Conservation (phyloP, 2,797 vertebrate genomes). For the Furcifer pardalis region DNA sequence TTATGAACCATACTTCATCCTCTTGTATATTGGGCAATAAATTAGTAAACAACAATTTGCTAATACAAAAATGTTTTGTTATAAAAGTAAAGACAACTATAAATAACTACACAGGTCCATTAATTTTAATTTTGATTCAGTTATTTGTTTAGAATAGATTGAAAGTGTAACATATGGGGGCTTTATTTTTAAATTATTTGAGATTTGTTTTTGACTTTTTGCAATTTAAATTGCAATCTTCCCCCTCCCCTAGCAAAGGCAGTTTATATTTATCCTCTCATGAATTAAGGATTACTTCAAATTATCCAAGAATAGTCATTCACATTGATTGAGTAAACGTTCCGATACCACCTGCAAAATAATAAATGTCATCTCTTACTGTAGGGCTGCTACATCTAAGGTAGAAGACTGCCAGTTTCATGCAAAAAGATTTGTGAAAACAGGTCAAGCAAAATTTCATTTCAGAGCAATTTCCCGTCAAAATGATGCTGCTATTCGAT, state of each 20-base stretch:
- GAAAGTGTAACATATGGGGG: background rate
- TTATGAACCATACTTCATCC: background rate
- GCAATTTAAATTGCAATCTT: constrained; percentile 30
- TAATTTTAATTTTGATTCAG: constrained; percentile 3
- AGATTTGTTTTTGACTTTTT: constrained; percentile 12
- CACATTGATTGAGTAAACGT: constrained; percentile 40
- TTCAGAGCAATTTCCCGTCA: constrained; percentile 1
- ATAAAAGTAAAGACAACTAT: background rate
- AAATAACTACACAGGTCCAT: background rate
- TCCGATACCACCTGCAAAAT: constrained; percentile 35
- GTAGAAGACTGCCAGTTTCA: constrained; percentile 12
- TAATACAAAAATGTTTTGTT: background rate
- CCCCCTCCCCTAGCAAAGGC: background rate
- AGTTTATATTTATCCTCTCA: constrained; percentile 47
- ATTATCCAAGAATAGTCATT: constrained; percentile 41
- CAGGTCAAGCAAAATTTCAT: constrained; percentile 27
- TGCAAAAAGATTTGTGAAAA: constrained; percentile 18
- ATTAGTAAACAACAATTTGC: background rate
- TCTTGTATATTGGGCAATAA: background rate
- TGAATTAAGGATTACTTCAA: constrained; percentile 46
- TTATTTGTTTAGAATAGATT: constrained; percentile 5
- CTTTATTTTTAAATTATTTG: constrained; percentile 21
- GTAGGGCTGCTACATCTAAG: constrained; percentile 15
- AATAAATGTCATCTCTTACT: constrained; percentile 28
- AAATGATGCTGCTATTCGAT: constrained; percentile 12